Evolutionary conservation across 1,140 invertebrate genomes (phyloP), one percentile per base, ranked within the genome.

Genomic region (Drosophila tropicalis): DNA sequence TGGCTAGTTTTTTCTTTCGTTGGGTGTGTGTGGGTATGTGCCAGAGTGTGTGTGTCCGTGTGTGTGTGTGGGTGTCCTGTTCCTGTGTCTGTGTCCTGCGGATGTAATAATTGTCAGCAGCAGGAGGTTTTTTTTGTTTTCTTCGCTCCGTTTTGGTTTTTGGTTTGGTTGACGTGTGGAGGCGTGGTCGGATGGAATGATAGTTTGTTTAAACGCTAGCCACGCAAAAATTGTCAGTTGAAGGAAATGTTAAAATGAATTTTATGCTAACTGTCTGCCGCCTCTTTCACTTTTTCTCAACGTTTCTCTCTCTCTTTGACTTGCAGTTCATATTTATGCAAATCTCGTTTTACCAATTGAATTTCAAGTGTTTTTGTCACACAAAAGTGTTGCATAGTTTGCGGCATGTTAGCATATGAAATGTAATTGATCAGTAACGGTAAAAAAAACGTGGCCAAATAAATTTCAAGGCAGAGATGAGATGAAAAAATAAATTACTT

Each of bases 101-200:
- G 80, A 89, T 87, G 74, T 89, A 87, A 89, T 87, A 83, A 89
- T 89, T 87, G 84, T 87, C 80, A 89, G 84, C 70, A 83, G 77
- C 84, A 87, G 7, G 34, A 7, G 7, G 76, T 80, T 51, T 39
- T 12, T 39, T 39, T 39, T 39, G 12, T 39, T 51, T 22, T 12
- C 17, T 51, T 51, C 44, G 17, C 10, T 51, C 17, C 13, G 44
- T 22, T 51, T 47, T 47, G 2, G 44, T 7, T 47, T 47, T 44
- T 47, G 44, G 36, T 39, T 39, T 13, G 36, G 10, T 39, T 39
- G 36, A 13, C 41, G 41, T 13, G 15, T 5, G 15, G 44, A 1
- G 44, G 44, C 44, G 15, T 47, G 44, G 15, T 6, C 9, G 15
- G 15, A 47, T 9, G 44, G 5, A 9, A 17, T 9, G 15, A 78